A percentile compares a stretch with the other conserved stretches of the same genome.
phyloP scores from a whole-genome alignment of 2,888 invertebrate genomes.

The Lepetodrilus schrolli region DNA sequence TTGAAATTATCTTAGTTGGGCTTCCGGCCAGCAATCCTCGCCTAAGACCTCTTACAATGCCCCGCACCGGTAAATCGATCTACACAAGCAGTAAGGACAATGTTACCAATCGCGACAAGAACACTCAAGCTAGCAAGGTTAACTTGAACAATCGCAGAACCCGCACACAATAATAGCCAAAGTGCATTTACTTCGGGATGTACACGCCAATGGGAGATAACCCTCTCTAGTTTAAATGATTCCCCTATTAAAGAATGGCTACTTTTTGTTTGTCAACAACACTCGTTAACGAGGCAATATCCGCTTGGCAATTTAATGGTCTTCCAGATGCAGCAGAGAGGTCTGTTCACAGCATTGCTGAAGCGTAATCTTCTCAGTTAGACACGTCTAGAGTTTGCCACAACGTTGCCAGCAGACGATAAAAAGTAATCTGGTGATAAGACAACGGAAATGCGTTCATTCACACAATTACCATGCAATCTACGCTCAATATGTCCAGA shows the following conservation, averaged over 20 bases:
- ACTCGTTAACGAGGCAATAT: background rate
- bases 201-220: background rate
- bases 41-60: background rate
- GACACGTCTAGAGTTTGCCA: background rate
- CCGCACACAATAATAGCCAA: background rate
- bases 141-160: background rate
- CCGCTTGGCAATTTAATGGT: background rate
- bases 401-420: background rate
- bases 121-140: background rate
- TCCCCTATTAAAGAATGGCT: background rate
- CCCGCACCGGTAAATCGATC: background rate
- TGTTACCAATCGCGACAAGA: background rate
- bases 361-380: background rate
- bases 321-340: background rate
- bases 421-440: too few relatives aligned
- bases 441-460: too few relatives aligned
- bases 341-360: background rate
- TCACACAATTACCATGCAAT: too few relatives aligned
- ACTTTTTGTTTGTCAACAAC: conserved; percentile 14
- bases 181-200: background rate
- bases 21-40: background rate
- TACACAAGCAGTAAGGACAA: background rate
- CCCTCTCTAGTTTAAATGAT: background rate
- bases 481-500: too few relatives aligned
- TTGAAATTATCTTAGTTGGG: conserved; percentile 10